phyloP scores from a whole-genome alignment of 2,888 invertebrate species.

The Platynereis dumerilii region DNA sequence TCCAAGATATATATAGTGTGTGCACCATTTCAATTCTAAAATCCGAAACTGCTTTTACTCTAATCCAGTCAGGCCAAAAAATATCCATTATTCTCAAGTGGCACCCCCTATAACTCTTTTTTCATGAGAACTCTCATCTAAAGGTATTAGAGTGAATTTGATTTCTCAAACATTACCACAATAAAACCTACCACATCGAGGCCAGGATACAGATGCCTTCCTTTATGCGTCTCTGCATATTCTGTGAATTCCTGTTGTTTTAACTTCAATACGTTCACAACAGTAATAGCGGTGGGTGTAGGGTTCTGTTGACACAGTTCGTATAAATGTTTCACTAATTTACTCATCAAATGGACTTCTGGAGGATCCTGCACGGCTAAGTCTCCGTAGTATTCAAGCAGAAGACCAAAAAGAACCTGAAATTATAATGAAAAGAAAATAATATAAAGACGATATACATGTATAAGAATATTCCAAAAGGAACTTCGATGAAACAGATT shows the following conservation, averaged over 20 bases:
- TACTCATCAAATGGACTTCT: constrained; percentile 50
- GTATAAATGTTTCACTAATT: constrained; percentile 66
- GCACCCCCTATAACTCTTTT: no score
- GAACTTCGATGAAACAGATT: neutral
- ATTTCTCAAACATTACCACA: no score
- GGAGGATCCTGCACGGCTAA: constrained; percentile 64
- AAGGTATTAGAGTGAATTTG: no score
- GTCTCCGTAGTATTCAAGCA: constrained; percentile 81
- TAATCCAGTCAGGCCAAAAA: no score
- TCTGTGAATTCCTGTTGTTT: constrained; percentile 74
- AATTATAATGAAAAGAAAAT: neutral
- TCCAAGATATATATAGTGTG: no score
- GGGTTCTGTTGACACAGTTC: constrained; percentile 78
- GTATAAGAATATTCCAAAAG: neutral
- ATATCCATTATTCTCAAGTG: no score
- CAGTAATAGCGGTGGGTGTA: constrained; percentile 71
- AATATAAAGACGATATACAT: neutral
- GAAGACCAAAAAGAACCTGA: constrained; percentile 74
- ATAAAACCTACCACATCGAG: constrained; percentile 60
- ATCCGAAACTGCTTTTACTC: no score
- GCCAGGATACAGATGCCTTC: constrained; percentile 63
- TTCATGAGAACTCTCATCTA: no score
- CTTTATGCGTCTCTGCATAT: constrained; percentile 38
- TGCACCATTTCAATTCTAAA: no score
- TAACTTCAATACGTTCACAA: constrained; percentile 76